Conservation (phyloP, 23 tunicate species). For the Phallusia fumigata region DNA sequence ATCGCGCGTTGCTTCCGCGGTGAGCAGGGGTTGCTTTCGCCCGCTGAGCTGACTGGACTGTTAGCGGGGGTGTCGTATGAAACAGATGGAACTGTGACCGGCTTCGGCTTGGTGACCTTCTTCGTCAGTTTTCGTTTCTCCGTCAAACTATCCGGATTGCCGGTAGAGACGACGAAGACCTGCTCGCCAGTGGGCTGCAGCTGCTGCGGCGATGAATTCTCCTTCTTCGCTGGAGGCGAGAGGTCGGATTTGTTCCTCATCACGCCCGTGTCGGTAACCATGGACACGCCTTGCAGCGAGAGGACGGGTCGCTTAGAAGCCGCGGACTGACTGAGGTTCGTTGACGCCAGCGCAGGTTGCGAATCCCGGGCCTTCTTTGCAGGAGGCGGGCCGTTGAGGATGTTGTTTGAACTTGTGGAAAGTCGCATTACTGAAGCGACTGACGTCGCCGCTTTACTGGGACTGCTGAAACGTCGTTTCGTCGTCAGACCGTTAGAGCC, state of each 20-base stretch:
- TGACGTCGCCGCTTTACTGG: constrained; percentile 5
- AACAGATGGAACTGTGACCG: neutral
- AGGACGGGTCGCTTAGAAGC: constrained; percentile 46
- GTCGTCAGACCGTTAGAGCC: constrained; percentile 1
- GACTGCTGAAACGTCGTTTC: constrained; percentile 8
- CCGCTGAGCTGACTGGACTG: constrained; percentile 51
- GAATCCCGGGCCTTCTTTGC: constrained; percentile 19
- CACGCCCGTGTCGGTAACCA: constrained; percentile 53
- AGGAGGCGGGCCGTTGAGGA: neutral
- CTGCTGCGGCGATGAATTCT: neutral
- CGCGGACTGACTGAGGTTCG: neutral
- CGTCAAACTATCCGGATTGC: neutral
- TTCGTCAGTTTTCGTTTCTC: constrained; percentile 14
- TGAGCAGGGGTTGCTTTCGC: constrained; percentile 42
- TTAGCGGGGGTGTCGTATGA: constrained; percentile 50
- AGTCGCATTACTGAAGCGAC: constrained; percentile 46
- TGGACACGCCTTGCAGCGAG: constrained; percentile 81
- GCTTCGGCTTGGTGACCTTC: constrained; percentile 19
- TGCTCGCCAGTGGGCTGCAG: constrained; percentile 6
- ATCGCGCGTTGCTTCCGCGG: constrained; percentile 35
- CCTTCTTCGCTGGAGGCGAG: neutral
- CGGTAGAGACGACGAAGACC: neutral
- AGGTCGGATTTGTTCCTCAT: constrained; percentile 26
- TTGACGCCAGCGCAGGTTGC: neutral
- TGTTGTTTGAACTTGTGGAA: constrained; percentile 15